Conservation (phyloP, 2,888 invertebrate species). For the Pseudococcus viburni region DNA sequence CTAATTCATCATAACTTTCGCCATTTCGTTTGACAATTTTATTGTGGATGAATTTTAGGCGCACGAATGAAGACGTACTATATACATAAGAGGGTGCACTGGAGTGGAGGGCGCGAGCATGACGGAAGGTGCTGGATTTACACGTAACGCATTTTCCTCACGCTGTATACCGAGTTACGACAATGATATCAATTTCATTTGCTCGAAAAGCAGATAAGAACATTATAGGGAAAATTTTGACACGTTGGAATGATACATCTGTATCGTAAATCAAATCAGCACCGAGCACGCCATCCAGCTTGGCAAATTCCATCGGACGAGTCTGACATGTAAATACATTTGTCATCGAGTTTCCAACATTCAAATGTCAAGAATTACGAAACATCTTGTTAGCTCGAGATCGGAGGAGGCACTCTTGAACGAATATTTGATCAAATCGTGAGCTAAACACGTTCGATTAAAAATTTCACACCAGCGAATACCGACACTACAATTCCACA, state of each 20-base stretch:
- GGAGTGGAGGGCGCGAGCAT: too few relatives aligned
- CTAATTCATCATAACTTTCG: slow-evolving; percentile 48
- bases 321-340: background rate
- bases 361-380: background rate
- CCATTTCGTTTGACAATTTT: slow-evolving; percentile 48
- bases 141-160: slow-evolving; percentile 18
- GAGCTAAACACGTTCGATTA: slow-evolving; percentile 28
- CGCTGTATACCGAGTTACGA: background rate
- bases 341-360: slow-evolving; percentile 18
- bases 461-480: background rate
- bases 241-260: slow-evolving; percentile 39
- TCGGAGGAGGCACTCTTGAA: background rate
- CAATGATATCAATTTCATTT: slow-evolving; percentile 52
- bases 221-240: slow-evolving; percentile 41
- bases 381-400: background rate
- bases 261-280: slow-evolving; percentile 52
- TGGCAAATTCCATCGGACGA: slow-evolving; percentile 38
- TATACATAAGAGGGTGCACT: background rate
- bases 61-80: background rate
- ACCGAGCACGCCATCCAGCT: background rate
- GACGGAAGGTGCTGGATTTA: background rate
- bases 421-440: background rate
- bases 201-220: slow-evolving; percentile 34
- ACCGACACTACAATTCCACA: background rate
- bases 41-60: slow-evolving; percentile 9